Conservation (phyloP, 1,140 invertebrate genomes). For the Zaprionus tsacasi region DNA sequence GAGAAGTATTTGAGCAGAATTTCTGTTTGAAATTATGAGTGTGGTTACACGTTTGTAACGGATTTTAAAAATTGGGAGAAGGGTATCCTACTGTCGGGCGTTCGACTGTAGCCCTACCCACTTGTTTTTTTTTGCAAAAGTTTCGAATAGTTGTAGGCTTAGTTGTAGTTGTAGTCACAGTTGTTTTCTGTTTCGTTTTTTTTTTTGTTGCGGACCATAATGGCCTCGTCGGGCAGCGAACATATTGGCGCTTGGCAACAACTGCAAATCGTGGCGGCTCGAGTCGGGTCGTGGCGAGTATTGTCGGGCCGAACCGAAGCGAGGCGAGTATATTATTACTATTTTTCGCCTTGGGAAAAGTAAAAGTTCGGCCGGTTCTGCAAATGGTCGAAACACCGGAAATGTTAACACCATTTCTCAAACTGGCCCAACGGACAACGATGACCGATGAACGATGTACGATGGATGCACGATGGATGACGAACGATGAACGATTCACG, state of each 20-base stretch:
- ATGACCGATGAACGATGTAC: conserved; percentile 6
- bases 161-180: conserved; percentile 8
- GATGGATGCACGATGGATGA: conserved; percentile 40
- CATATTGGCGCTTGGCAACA: conserved; percentile 38
- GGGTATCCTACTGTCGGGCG: too few relatives aligned
- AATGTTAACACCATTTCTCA: conserved; percentile 77
- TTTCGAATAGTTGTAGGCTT: conserved; percentile 24
- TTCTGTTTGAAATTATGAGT: too few relatives aligned
- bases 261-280: not conserved
- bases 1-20: too few relatives aligned
- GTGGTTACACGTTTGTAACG: too few relatives aligned
- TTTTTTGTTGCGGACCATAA: conserved; percentile 28
- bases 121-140: conserved; percentile 16
- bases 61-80: too few relatives aligned
- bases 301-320: not conserved
- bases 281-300: too few relatives aligned
- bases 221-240: conserved; percentile 13
- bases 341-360: conserved; percentile 53
- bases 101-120: too few relatives aligned
- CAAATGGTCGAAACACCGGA: conserved; percentile 69
- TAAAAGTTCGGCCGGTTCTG: conserved; percentile 73
- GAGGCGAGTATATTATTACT: conserved; percentile 9
- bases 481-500: conserved; percentile 32
- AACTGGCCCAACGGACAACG: conserved; percentile 42
- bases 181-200: not conserved